Percentiles rank a stretch among this genome's conserved stretches.
Evolutionary conservation across 2,113 vertebrate species (phyloP).

Genomic region (Chloropsis cyanopogon): DNA sequence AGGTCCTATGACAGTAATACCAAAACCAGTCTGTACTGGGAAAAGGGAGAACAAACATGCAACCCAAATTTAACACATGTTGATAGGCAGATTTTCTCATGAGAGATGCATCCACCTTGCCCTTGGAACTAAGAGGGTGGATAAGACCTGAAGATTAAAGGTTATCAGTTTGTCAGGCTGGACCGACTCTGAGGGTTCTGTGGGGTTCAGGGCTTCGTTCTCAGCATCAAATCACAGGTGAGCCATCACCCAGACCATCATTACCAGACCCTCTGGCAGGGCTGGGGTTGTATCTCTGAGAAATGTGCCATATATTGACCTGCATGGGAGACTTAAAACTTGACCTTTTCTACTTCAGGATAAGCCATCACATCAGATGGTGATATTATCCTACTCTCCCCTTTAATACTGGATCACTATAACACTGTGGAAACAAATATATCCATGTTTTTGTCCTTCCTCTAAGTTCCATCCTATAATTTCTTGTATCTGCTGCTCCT

Average conservation of each 20-base stretch:
- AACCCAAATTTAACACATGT: not conserved
- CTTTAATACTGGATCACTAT: not conserved
- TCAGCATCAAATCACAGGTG: not conserved
- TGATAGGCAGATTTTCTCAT: not conserved
- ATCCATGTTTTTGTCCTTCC: not conserved
- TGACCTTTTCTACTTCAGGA: not conserved
- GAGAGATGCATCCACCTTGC: fast-evolving
- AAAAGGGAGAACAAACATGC: not conserved
- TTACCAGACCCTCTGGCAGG: not conserved
- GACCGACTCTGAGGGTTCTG: not conserved
- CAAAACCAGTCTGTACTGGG: not conserved
- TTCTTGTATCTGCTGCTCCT: not conserved
- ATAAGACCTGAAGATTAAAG: not conserved
- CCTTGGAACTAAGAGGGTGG: not conserved
- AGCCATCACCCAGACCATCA: not conserved
- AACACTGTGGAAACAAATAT: not conserved
- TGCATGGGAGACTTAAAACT: not conserved
- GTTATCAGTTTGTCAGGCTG: not conserved
- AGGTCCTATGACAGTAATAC: not conserved
- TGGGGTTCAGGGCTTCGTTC: fast-evolving
- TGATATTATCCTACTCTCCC: not conserved
- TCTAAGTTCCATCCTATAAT: not conserved
- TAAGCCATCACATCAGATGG: not conserved
- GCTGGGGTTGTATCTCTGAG: not conserved
- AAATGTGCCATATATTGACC: not conserved